Conservation (phyloP, 2,797 vertebrate genomes). For the Nannoperca obscura region DNA sequence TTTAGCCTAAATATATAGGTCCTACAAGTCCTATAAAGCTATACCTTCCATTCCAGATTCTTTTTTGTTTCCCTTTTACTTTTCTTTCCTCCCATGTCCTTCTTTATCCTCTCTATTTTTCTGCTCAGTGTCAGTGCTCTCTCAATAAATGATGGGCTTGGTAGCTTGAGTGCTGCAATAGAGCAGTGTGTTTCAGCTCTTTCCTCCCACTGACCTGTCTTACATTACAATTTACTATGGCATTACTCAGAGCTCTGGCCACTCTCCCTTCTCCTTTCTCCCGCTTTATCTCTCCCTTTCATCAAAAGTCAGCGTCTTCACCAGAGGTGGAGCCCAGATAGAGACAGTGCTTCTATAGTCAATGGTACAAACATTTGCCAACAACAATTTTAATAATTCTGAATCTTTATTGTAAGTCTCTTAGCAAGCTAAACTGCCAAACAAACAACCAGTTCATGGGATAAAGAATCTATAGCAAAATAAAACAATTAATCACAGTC, state of each 20-base stretch:
- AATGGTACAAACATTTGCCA: background rate
- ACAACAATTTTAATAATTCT: background rate
- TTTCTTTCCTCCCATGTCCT: constrained; percentile 31
- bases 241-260: constrained; percentile 67
- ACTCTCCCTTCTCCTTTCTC: constrained; percentile 9
- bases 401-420: background rate
- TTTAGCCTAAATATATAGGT: constrained; percentile 2
- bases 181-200: constrained; percentile 51
- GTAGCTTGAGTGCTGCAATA: constrained; percentile 59
- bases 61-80: constrained; percentile 18
- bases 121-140: constrained; percentile 48
- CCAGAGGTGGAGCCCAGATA: constrained; percentile 23
- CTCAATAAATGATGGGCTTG: constrained; percentile 63
- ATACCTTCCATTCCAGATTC: constrained; percentile 5
- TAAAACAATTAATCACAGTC: too few species aligned
- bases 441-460: background rate
- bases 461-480: background rate
- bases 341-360: constrained; percentile 14
- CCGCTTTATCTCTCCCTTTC: constrained; percentile 29
- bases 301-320: constrained; percentile 29
- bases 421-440: background rate
- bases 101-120: constrained; percentile 28
- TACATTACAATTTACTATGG: constrained; percentile 63
- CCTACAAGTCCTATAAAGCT: constrained; percentile 15
- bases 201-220: constrained; percentile 56